These are phyloP conservation scores for Varroa destructor DNA, from an alignment of 1,140 invertebrate species.

Conservation along the genomic window DNA sequence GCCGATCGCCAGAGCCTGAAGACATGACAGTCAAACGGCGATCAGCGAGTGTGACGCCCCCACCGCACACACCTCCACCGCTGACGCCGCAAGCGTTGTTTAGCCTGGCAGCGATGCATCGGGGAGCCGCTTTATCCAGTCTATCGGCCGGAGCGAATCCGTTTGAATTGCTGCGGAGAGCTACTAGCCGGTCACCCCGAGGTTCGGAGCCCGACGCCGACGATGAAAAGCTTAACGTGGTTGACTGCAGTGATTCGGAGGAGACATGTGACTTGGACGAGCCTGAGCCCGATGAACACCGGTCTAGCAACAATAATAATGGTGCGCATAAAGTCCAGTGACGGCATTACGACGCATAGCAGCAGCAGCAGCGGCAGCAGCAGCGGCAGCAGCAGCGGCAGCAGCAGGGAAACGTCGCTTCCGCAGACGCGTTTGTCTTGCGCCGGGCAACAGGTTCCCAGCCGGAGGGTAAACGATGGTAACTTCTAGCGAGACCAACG, in stretches of 20 bases:
- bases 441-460: no score
- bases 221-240: conserved; percentile 23
- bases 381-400: neutral
- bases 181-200: conserved; percentile 12
- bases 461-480: no score
- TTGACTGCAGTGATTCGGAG: conserved; percentile 25
- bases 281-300: neutral
- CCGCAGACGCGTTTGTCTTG: neutral
- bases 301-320: neutral
- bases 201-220: conserved; percentile 13
- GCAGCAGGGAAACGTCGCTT: neutral
- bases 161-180: conserved; percentile 12
- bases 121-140: neutral
- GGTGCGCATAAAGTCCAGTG: neutral
- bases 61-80: neutral
- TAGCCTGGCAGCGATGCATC: conserved; percentile 13
- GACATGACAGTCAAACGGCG: conserved; percentile 9
- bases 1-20: conserved; percentile 13
- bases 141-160: conserved; percentile 8
- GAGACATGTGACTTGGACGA: neutral
- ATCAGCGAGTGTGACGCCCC: conserved; percentile 7
- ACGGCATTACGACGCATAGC: neutral
- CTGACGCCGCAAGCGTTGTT: conserved; percentile 16
- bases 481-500: neutral
- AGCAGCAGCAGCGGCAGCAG: neutral